These are phyloP conservation scores for Nestor notabilis DNA, from an alignment of 2,113 vertebrate species.

Conservation along the genomic window DNA sequence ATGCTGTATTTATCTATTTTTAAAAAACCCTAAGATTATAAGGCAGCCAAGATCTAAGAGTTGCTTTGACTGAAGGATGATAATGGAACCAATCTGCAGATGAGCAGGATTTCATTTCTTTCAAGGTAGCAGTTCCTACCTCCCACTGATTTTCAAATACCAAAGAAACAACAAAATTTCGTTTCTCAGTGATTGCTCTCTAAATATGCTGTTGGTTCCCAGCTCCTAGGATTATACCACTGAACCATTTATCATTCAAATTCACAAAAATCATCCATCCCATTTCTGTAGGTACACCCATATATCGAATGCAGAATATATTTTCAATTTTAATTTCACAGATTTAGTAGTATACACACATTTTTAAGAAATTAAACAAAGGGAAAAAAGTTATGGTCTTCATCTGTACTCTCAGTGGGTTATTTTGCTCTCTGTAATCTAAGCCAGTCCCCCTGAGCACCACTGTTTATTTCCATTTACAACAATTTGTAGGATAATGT, in stretches of 20 bases:
- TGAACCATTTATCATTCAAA: not conserved
- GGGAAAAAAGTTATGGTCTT: not conserved
- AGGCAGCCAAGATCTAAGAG: not conserved
- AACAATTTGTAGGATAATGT: not conserved
- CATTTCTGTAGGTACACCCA: not conserved
- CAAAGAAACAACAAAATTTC: not conserved
- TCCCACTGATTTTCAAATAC: not conserved
- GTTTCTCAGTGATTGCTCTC: not conserved
- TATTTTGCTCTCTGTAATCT: not conserved
- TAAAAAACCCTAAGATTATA: not conserved
- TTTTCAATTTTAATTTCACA: not conserved
- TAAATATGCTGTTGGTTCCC: not conserved
- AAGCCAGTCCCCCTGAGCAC: not conserved
- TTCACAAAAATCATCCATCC: not conserved
- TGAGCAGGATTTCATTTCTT: not conserved
- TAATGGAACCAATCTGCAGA: not conserved
- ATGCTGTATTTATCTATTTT: fast-evolving
- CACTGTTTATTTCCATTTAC: not conserved
- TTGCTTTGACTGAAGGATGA: not conserved
- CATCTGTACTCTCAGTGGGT: not conserved
- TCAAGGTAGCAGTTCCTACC: not conserved
- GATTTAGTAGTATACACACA: not conserved
- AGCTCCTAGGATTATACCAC: not conserved
- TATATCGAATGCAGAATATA: not conserved
- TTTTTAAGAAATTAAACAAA: not conserved